Base-by-base conservation (phyloP, 2,113 vertebrate species). In the Nipponia nippon region DNA sequence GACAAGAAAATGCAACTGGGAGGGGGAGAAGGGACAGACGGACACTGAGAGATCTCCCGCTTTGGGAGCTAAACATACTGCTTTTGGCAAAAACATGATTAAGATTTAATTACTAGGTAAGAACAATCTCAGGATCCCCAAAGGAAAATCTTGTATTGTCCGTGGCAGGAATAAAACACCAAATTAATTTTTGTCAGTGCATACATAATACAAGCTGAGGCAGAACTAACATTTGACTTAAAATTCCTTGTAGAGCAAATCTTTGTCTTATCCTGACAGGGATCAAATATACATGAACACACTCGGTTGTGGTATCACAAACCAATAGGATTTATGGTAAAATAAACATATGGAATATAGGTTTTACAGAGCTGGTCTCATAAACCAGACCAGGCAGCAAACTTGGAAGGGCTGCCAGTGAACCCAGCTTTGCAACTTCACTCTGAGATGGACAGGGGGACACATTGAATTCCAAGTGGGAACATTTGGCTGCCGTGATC, bases 91-190 rank as follows among this genome's bases (percentile, higher is more conserved):
- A 90, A 96, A 91, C 12, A 30, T n/a, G 16, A 77, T 90, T 78
- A 80, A 87, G 49, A 88, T 77, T 86, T 91, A 90, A 77, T 90
- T 94, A 63, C 83, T 79, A n/a, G n/a, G 49, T 72, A 89, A 78
- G 42, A 86, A 69, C 18, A 80, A 70, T 36, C n/a, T 72, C 42
- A 78, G 71, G 78, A 89, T 91, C 30, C 72, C 70, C 46, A 83
- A 83, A 85, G 55, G 50, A 93, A 88, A 90, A 71, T 29, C 26
- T 58, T 78, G 26, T 8, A 3, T 62, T 85, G 15, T 59, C 92
- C 73, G 62, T 2, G 2, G 77, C 47, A 94, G 61, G 67, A 88
- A 91, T 81, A 84, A 91, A 85, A n/a, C 58, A 82, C n/a, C 17
- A 71, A 89, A 69, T 91, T 82, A 67, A 13, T 92, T 94, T 97